These are phyloP conservation scores for Frieseomelitta varia DNA, from an alignment of 1,140 invertebrate species.

Conservation along the genomic window DNA sequence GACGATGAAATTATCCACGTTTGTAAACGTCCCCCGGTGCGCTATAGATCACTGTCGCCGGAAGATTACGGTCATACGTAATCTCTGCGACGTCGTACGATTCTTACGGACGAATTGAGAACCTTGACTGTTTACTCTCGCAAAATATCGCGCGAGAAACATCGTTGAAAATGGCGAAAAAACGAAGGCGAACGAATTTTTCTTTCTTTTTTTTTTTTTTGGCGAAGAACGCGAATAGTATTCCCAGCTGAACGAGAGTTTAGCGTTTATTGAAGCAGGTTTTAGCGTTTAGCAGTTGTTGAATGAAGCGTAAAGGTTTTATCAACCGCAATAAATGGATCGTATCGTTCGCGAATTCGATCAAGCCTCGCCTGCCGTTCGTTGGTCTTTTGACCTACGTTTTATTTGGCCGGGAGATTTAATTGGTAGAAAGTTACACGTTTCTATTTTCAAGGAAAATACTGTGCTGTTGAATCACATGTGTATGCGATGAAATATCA, in stretches of 20 bases:
- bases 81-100: conserved; percentile 45
- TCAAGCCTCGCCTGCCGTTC: neutral
- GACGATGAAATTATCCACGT: neutral
- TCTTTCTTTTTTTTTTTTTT: no score
- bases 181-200: neutral
- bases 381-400: neutral
- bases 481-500: neutral
- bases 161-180: neutral
- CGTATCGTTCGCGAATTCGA: neutral
- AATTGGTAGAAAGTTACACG: neutral
- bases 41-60: conserved; percentile 42
- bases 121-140: conserved; percentile 7
- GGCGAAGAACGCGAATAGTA: neutral
- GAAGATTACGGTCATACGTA: conserved; percentile 56
- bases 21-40: conserved; percentile 29
- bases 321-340: neutral
- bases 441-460: neutral
- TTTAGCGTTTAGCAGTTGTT: neutral
- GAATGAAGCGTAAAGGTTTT: neutral
- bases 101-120: conserved; percentile 25
- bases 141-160: neutral
- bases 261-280: neutral
- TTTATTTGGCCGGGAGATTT: neutral
- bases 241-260: neutral
- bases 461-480: neutral